Evolutionary conservation across 2,797 vertebrate genomes (phyloP), one percentile per base, ranked within the genome.

Genomic region (Novumbra hubbsi): DNA sequence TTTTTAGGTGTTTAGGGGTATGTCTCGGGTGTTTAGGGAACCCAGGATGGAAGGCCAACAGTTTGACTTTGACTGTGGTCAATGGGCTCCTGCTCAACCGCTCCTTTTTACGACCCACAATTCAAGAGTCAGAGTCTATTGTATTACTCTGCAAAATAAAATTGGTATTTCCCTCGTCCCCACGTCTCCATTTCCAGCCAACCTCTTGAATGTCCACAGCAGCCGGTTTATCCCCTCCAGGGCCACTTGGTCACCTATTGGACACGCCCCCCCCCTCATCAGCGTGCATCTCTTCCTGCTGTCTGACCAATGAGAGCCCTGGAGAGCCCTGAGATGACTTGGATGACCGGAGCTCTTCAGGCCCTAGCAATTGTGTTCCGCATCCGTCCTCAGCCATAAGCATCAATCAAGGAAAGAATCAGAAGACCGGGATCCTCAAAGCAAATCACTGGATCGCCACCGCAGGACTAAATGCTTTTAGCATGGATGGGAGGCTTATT

Each of bases 351-450:
- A 45, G 69, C 74, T 79, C 73, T 80, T 77, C 69, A 69, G 78
- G 21, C 75, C 60, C 38, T 78, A 84, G 84, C 81, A 70, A 78
- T 87, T 84, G 73, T 48, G 85, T 81, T 84, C 81, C 79, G 79
- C 73, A 52, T 69, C 75, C 73, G 72, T 85, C 82, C 50, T 77
- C 70, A 74, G 77, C 74, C 74, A 73, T 76, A 65, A 84, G 69
- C 76, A 64, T 84, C 78, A 82, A 52, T 84, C 80, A 24, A 14
- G 41, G 62, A 72, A 73, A 78, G 14, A 0, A 63, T 71, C 21
- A 73, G 49, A 70, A 60, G 55, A 60, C 21, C 9, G 24, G 55
- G 55, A 8, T 27, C 55, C 55, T 24, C 21, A 60, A 24, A 27
- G 21, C 3, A 27, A 60, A 3, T 60, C 21, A 60, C 55, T 14